These are phyloP conservation scores for Drosophila neocordata DNA, from an alignment of 1,140 invertebrate genomes.

Conservation along the genomic window DNA sequence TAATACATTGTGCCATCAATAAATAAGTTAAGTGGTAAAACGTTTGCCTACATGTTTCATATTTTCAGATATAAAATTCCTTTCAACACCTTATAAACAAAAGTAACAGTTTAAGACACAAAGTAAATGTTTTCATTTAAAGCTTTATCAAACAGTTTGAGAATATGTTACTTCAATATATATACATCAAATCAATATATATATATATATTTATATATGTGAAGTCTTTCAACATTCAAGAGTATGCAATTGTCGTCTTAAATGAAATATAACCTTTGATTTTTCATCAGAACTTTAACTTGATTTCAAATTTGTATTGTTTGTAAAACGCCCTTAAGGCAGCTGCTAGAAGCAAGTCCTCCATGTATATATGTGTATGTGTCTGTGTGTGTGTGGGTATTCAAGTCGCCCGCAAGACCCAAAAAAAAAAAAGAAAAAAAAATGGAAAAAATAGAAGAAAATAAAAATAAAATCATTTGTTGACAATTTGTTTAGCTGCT, in stretches of 20 bases:
- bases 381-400: conserved; percentile 23
- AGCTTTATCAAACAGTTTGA: too few species aligned
- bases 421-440: conserved; percentile 37
- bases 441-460: conserved; percentile 62
- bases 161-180: too few species aligned
- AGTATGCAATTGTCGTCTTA: conserved; percentile 20
- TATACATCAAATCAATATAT: too few species aligned
- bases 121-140: too few species aligned
- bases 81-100: too few species aligned
- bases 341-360: conserved; percentile 34
- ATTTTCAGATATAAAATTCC: too few species aligned
- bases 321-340: conserved; percentile 54
- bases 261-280: conserved; percentile 21
- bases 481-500: conserved; percentile 80
- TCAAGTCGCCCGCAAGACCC: conserved; percentile 37
- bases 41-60: not conserved
- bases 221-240: not conserved
- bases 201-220: too few species aligned
- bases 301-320: conserved; percentile 66
- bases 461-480: conserved; percentile 78
- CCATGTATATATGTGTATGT: conserved; percentile 29
- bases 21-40: not conserved
- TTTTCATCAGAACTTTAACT: conserved; percentile 52
- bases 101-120: too few species aligned
- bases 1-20: conserved; percentile 4